phyloP scores from a whole-genome alignment of 2,797 vertebrate genomes.

The Chrysolophus pictus region DNA sequence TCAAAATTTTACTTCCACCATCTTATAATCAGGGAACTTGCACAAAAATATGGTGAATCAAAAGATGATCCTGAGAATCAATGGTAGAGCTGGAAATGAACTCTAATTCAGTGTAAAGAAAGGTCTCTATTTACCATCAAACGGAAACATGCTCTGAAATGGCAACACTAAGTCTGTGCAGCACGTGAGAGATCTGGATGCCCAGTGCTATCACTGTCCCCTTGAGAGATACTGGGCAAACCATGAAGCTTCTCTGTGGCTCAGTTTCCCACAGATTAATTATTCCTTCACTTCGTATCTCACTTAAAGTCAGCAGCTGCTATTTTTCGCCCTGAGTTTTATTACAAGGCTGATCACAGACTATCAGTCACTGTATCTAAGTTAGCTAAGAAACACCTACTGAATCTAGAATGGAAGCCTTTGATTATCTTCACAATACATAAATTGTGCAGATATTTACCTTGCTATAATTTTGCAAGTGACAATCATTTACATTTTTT shows the following conservation, averaged over 20 bases:
- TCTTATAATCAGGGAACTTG: neutral
- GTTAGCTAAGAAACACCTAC: neutral
- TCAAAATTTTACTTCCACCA: neutral
- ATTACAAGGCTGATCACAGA: neutral
- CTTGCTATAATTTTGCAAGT: neutral
- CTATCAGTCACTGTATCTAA: neutral
- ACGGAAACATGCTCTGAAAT: neutral
- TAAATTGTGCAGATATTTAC: neutral
- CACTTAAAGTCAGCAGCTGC: neutral
- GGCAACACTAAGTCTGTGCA: neutral
- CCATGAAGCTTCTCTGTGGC: neutral
- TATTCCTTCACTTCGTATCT: neutral
- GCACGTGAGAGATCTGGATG: neutral
- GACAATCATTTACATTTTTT: neutral
- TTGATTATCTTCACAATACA: neutral
- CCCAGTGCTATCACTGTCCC: neutral
- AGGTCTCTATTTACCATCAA: neutral
- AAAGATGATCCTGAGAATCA: neutral
- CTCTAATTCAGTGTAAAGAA: neutral
- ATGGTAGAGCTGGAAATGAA: neutral
- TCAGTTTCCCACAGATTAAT: neutral
- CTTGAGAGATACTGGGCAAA: neutral
- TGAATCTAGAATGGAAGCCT: neutral
- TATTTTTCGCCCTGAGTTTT: neutral
- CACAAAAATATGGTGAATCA: neutral